A percentile compares a stretch with the other conserved stretches of the same genome.
Conservation (phyloP, 2,888 invertebrate species). For the Pheosia gnoma region DNA sequence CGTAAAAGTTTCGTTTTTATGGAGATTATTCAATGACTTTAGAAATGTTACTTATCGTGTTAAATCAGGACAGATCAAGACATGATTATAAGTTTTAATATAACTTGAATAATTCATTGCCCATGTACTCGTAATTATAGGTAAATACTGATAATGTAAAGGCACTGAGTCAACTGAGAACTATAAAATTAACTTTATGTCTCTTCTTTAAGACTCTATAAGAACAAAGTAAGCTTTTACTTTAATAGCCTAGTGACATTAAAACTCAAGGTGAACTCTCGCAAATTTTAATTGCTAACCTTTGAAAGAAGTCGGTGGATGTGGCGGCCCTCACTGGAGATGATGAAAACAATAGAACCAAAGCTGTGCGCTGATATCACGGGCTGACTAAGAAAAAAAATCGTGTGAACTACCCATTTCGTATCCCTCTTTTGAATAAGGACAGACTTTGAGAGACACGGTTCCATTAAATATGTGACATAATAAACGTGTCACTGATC, state of each 20-base stretch:
- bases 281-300: neutral
- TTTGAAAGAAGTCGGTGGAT: neutral
- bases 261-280: neutral
- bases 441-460: no score
- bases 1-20: no score
- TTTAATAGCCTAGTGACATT: neutral
- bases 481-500: neutral
- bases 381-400: neutral
- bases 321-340: neutral
- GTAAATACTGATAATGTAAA: neutral
- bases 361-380: neutral
- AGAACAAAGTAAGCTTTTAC: conserved; percentile 1
- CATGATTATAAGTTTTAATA: no score
- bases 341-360: neutral
- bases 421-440: neutral
- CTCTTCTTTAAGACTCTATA: neutral
- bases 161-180: neutral
- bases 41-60: no score
- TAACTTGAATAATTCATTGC: neutral
- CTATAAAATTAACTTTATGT: neutral
- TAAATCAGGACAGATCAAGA: no score
- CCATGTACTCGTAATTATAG: neutral
- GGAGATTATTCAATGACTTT: no score
- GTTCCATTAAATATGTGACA: no score
- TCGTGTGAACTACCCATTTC: no score